Evolutionary conservation across 2,888 invertebrate species (phyloP), one percentile per base, ranked within the genome.

Genomic region (Bellardia pandia): DNA sequence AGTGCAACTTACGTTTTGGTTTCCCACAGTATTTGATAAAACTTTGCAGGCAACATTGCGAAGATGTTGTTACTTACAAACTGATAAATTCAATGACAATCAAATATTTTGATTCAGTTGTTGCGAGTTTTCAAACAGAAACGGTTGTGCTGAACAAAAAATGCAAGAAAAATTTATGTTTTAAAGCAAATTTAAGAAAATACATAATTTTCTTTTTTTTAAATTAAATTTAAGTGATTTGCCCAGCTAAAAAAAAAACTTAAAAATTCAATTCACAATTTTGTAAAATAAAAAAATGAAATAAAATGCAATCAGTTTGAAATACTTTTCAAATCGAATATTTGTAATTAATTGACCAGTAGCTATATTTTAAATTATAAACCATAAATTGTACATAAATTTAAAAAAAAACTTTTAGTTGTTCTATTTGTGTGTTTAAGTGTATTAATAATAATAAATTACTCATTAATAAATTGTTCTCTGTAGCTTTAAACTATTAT

Each of bases 91-190:
- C 90, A 90, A 91, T 89, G 91, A 90, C 89, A 89, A 89, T 89
- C 89, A 89, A 90, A 91, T 91, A 90, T 91, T 92, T 92, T 91
- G 91, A 91, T 91, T 92, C 92, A 92, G 92, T 92, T 91, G 92
- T 90, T 90, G 91, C 92, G 91, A 90, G 91, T 90, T 91, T 91
- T 90, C 89, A 88, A 89, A 89, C 89, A 90, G 89, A 91, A 90
- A 88, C 89, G 89, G 89, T 89, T 85, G 86, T 83, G 76, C 72
- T 82, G 42, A 40, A 37, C 3, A 64, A 30, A 13, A 33, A 53
- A 40, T 66, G 69, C 56, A 14, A 72, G 8, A 78, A 42, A 30
- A 45, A 37, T 48, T 72, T 11, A 9, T 8, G 51, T 14, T 9
- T 69, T 71, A 62, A 68, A 13, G 7, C 58, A 76, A 53, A 64